Evolutionary conservation across 2,113 vertebrate genomes (phyloP).

Genomic region (Ailurus styani): DNA sequence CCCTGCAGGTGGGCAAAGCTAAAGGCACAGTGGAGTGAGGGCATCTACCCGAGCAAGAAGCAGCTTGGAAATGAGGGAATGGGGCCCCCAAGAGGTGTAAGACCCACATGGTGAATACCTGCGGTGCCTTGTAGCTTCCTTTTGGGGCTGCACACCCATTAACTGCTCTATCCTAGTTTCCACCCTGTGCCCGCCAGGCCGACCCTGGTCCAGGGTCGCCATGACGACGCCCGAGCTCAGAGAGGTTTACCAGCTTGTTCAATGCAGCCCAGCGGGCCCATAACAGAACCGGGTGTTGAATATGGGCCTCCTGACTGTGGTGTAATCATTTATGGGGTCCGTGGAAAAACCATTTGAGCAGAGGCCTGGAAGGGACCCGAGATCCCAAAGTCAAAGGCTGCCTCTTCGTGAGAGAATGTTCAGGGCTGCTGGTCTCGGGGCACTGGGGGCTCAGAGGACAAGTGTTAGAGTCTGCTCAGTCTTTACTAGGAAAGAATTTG

Average conservation of each 20-base stretch:
- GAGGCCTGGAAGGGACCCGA: neutral
- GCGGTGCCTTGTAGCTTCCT: accelerated
- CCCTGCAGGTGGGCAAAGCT: neutral
- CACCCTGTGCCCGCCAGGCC: accelerated
- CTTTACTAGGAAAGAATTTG: neutral
- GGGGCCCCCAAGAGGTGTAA: accelerated
- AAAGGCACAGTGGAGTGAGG: neutral
- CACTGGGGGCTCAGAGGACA: neutral
- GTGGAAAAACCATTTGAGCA: neutral
- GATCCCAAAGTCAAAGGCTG: neutral
- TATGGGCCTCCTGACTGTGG: neutral
- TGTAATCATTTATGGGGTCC: neutral
- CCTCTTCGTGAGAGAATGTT: accelerated
- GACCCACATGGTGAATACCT: accelerated
- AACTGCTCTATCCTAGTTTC: too few species aligned
- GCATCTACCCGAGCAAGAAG: accelerated
- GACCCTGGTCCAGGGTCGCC: neutral
- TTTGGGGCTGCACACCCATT: too few species aligned
- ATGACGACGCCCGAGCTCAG: accelerated
- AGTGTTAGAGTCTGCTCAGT: neutral
- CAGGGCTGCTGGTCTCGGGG: neutral
- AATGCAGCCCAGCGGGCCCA: neutral
- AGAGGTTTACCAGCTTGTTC: neutral
- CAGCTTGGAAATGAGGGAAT: neutral
- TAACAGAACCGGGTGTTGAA: neutral